Conservation (phyloP, 2,113 vertebrate species). For the Rana temporaria region DNA sequence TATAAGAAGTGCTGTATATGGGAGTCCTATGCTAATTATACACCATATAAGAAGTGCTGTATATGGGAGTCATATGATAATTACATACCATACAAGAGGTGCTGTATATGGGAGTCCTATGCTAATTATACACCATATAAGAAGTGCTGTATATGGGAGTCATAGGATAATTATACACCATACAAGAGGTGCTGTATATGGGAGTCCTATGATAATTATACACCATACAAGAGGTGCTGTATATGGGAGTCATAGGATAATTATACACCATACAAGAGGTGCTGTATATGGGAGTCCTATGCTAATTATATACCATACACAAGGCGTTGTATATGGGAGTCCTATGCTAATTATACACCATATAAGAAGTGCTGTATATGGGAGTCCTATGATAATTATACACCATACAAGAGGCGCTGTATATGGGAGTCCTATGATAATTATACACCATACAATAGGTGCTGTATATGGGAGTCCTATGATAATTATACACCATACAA, state of each 20-base stretch:
- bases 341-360: too few relatives aligned
- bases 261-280: slow-evolving; percentile 87
- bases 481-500: too few relatives aligned
- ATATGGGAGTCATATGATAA: background rate
- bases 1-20: slow-evolving; percentile 78
- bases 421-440: background rate
- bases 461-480: slow-evolving; percentile 46
- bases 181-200: slow-evolving; percentile 78
- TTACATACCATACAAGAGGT: slow-evolving; percentile 87
- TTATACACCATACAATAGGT: slow-evolving; percentile 87
- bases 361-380: slow-evolving; percentile 78
- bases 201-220: too few relatives aligned
- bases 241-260: background rate
- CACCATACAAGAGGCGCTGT: slow-evolving; percentile 82
- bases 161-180: too few relatives aligned
- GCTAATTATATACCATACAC: too few relatives aligned
- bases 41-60: slow-evolving; percentile 83
- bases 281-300: slow-evolving; percentile 46
- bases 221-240: slow-evolving; percentile 83
- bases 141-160: slow-evolving; percentile 73
- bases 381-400: too few relatives aligned
- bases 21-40: too few relatives aligned
- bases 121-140: too few relatives aligned
- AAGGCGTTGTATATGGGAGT: slow-evolving; percentile 73
- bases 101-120: slow-evolving; percentile 46